Evolutionary conservation across 1,140 invertebrate genomes (phyloP).

Genomic region (Kradibia gibbosae): DNA sequence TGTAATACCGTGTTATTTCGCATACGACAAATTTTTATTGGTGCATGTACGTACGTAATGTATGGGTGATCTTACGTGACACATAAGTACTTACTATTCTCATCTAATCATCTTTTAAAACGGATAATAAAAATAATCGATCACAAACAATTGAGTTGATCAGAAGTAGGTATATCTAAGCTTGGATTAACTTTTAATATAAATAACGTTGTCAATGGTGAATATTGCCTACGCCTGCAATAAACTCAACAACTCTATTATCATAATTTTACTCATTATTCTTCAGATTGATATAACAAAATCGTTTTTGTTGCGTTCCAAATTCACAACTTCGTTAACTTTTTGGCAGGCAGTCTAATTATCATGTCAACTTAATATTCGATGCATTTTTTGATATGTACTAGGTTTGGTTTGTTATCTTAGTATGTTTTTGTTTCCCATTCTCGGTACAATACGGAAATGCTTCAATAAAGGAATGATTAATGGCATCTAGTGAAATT

Average conservation of each 20-base stretch:
- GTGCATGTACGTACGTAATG: not conserved
- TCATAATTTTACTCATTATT: no score
- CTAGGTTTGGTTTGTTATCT: not conserved
- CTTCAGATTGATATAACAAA: no score
- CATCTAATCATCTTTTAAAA: no score
- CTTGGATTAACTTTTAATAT: not conserved
- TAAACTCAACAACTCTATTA: no score
- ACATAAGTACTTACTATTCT: not conserved
- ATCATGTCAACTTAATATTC: not conserved
- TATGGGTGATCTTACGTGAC: not conserved
- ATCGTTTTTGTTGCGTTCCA: no score
- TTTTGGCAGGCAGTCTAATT: no score
- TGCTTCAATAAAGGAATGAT: not conserved
- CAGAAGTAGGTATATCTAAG: not conserved
- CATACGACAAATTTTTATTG: not conserved
- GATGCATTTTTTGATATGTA: not conserved
- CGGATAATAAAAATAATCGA: not conserved
- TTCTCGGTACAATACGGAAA: not conserved
- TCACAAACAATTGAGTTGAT: not conserved
- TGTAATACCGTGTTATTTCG: not conserved
- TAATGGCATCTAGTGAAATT: not conserved
- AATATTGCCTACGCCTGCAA: no score
- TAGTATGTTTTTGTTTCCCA: not conserved
- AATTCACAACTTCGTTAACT: no score
- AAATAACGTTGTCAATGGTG: not conserved